phyloP scores from a whole-genome alignment of 2,888 invertebrate genomes.

The Hyposoter didymator region DNA sequence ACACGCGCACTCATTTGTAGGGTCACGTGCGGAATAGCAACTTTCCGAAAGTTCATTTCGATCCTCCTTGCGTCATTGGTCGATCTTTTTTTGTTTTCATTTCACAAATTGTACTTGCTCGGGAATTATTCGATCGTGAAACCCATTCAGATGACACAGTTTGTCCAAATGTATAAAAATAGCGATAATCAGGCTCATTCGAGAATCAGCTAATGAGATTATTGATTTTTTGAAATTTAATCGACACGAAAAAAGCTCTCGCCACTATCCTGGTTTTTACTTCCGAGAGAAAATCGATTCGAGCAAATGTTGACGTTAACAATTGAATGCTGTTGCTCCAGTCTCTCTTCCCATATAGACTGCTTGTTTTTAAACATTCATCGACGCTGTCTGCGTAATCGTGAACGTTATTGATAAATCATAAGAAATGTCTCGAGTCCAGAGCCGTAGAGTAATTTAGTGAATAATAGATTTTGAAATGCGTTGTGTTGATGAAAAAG shows the following conservation, averaged over 20 bases:
- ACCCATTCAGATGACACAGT: neutral
- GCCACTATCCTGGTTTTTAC: neutral
- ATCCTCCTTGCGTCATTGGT: neutral
- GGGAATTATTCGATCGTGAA: neutral
- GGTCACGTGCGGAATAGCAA: constrained; percentile 41
- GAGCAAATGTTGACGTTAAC: neutral
- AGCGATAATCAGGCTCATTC: neutral
- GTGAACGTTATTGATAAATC: neutral
- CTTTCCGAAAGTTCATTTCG: constrained; percentile 33
- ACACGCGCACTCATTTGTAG: constrained; percentile 52
- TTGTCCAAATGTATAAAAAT: neutral
- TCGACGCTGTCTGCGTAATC: neutral
- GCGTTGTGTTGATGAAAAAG: neutral
- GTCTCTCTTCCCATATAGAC: neutral
- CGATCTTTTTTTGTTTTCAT: neutral
- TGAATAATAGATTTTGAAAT: neutral
- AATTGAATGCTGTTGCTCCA: neutral
- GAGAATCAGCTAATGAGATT: no score
- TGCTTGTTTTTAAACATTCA: neutral
- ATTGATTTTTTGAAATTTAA: neutral
- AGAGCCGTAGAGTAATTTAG: neutral
- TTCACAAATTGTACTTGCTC: neutral
- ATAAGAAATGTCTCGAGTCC: neutral
- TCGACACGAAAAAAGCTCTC: constrained; percentile 8
- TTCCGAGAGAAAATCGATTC: neutral